Evolutionary conservation across 2,888 invertebrate genomes (phyloP).

Genomic region (Cepaea hortensis): DNA sequence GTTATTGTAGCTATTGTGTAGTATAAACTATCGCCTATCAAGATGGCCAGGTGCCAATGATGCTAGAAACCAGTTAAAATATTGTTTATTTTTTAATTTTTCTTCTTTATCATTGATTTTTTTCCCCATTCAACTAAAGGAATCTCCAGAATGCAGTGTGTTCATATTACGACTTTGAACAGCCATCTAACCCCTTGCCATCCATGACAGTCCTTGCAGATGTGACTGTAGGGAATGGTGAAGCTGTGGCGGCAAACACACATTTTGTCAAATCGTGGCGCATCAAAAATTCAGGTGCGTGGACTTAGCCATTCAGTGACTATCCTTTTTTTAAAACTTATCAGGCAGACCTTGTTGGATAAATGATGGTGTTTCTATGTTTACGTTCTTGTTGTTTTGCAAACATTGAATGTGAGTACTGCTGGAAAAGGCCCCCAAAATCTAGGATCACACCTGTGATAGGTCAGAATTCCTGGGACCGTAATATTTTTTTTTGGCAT

Average conservation of each 20-base stretch:
- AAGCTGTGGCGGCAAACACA: constrained; percentile 84
- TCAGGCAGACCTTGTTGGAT: background rate
- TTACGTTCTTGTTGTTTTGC: background rate
- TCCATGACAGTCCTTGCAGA: constrained; percentile 86
- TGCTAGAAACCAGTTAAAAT: no score
- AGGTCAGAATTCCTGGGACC: background rate
- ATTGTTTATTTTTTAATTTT: background rate
- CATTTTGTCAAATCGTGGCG: constrained; percentile 92
- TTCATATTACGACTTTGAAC: constrained; percentile 93
- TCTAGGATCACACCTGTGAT: background rate
- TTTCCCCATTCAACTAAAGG: constrained; percentile 80
- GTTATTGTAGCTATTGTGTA: no score
- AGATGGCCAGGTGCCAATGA: no score
- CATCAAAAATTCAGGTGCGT: constrained; percentile 87
- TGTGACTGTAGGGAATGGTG: constrained; percentile 86
- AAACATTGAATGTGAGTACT: background rate
- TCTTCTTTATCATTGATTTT: background rate
- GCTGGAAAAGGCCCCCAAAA: background rate
- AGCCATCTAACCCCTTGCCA: constrained; percentile 75
- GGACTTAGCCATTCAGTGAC: background rate
- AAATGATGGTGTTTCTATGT: background rate
- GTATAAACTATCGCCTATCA: no score
- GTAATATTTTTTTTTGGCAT: no score
- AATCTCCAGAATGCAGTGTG: constrained; percentile 97
- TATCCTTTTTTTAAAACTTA: background rate